Percentiles rank a stretch among this genome's conserved stretches.
phyloP scores from a whole-genome alignment of 2,113 vertebrate species.

The Pteronura brasiliensis region DNA sequence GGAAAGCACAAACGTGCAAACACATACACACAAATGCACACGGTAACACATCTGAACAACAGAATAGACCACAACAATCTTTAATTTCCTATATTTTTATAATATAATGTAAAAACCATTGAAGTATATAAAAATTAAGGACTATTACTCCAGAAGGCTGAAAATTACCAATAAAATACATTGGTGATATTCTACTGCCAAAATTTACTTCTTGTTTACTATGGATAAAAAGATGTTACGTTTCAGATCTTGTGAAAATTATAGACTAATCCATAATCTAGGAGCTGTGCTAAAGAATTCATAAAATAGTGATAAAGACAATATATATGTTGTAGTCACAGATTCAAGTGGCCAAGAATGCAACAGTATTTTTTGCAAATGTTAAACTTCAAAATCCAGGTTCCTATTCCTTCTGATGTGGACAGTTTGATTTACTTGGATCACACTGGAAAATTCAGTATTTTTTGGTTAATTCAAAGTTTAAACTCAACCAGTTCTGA shows the following conservation, averaged over 20 bases:
- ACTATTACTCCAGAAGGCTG: not conserved
- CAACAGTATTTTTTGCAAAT: not conserved
- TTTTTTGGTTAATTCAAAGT: not conserved
- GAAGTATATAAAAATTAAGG: not conserved
- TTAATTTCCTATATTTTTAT: not conserved
- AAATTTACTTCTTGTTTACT: not conserved
- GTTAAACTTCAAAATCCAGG: not conserved
- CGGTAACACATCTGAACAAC: not conserved
- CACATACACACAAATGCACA: not conserved
- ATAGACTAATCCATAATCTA: not conserved
- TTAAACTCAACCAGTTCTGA: not conserved
- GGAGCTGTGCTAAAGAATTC: not conserved
- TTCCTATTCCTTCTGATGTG: not conserved
- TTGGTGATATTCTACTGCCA: not conserved
- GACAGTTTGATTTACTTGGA: not conserved
- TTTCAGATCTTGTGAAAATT: not conserved
- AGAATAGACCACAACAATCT: not conserved
- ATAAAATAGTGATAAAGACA: not conserved
- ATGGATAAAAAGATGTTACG: not conserved
- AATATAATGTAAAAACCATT: not conserved
- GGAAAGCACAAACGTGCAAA: not conserved
- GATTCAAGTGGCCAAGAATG: not conserved
- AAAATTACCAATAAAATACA: not conserved
- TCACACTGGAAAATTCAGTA: not conserved
- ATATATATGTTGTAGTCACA: not conserved